phyloP scores from a whole-genome alignment of 2,888 invertebrate species.

The Hololepta plana region DNA sequence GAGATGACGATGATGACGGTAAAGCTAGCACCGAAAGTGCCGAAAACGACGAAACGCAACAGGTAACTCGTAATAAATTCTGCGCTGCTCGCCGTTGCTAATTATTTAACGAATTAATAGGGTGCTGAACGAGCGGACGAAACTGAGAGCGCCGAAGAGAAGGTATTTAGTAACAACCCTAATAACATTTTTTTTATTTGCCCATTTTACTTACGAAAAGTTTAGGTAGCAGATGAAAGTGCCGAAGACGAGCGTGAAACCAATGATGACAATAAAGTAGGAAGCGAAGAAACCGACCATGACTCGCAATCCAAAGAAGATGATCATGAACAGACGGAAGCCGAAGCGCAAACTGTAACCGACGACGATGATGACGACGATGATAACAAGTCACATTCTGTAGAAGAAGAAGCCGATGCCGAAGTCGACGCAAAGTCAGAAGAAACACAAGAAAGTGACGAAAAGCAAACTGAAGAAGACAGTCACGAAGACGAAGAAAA shows the following conservation, averaged over 20 bases:
- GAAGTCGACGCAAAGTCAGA: slow-evolving; percentile 14
- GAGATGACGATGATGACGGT: slow-evolving; percentile 16
- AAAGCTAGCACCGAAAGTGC: slow-evolving; percentile 14
- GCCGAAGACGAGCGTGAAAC: slow-evolving; percentile 8
- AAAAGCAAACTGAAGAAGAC: slow-evolving; percentile 10
- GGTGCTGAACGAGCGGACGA: slow-evolving; percentile 20
- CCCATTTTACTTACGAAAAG: slow-evolving; percentile 15
- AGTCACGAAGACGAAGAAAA: slow-evolving; percentile 12
- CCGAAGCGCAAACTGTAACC: slow-evolving; percentile 11
- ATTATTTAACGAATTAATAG: slow-evolving; percentile 5
- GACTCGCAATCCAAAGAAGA: slow-evolving; percentile 9
- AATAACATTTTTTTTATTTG: too few species aligned
- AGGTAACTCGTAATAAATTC: slow-evolving; percentile 5
- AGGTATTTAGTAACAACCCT: too few species aligned
- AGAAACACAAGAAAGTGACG: slow-evolving; percentile 5
- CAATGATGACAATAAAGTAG: slow-evolving; percentile 5
- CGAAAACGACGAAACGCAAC: slow-evolving; percentile 12
- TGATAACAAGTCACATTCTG: slow-evolving; percentile 8
- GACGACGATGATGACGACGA: slow-evolving; percentile 13
- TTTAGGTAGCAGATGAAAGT: slow-evolving; percentile 16
- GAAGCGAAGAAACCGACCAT: slow-evolving; percentile 9
- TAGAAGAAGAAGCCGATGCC: slow-evolving; percentile 12
- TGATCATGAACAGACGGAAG: slow-evolving; percentile 10
- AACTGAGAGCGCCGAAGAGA: slow-evolving; percentile 13
- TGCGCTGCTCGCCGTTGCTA: too few species aligned